A percentile compares a stretch with the other conserved stretches of the same genome.
Conservation (phyloP, 2,113 vertebrate genomes). For the Sphaerodactylus townsendi region DNA sequence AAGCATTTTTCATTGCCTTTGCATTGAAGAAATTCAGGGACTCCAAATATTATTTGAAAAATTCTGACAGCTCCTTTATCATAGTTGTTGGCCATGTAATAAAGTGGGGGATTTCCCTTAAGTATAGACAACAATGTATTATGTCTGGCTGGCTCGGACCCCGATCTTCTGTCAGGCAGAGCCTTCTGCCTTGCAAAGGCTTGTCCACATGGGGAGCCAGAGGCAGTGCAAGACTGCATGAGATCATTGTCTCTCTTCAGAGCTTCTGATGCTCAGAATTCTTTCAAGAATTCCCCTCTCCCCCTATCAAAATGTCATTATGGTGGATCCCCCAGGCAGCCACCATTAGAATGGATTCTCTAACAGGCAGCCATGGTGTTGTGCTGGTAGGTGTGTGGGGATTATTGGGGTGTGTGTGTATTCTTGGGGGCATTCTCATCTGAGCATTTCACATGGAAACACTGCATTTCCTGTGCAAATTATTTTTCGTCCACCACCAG, state of each 20-base stretch:
- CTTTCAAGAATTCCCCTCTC: not conserved
- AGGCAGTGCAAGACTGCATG: fast-evolving
- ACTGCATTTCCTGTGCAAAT: too few species aligned
- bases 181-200: conserved; percentile 35
- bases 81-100: not conserved
- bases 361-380: too few species aligned
- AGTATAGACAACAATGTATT: not conserved
- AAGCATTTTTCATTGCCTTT: not conserved
- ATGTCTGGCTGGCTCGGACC: not conserved
- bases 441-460: too few species aligned
- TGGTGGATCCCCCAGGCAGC: too few species aligned
- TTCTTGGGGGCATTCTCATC: too few species aligned
- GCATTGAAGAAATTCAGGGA: not conserved
- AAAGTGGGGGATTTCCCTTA: not conserved
- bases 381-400: too few species aligned
- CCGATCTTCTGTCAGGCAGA: not conserved
- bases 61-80: not conserved
- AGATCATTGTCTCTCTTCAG: too few species aligned
- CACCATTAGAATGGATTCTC: too few species aligned
- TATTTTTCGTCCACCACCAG: too few species aligned
- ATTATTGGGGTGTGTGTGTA: too few species aligned
- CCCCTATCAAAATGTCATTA: not conserved
- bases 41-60: not conserved
- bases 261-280: not conserved
- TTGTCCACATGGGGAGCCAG: conserved; percentile 10